Evolutionary conservation across 1,140 invertebrate genomes (phyloP).

Genomic region (Eufriesea mexicana): DNA sequence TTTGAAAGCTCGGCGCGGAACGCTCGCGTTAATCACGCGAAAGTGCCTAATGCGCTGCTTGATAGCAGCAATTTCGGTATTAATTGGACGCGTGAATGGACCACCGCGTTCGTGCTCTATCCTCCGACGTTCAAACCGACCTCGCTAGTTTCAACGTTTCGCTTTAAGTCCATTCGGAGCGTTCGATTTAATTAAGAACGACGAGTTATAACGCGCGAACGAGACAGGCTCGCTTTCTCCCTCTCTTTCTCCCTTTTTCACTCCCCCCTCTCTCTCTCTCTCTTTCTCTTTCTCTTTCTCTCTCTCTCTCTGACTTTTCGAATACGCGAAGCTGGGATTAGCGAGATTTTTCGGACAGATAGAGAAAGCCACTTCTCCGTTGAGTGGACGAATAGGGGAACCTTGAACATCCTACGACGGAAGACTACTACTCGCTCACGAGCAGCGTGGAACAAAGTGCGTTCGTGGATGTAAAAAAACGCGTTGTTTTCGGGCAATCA

Average conservation of each 20-base stretch:
- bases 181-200: not conserved
- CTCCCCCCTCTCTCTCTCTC: too few relatives aligned
- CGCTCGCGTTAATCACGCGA: constrained; percentile 37
- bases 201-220: not conserved
- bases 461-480: constrained; percentile 60
- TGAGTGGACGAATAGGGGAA: not conserved
- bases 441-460: constrained; percentile 56
- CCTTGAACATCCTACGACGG: constrained; percentile 35
- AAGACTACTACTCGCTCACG: constrained; percentile 10
- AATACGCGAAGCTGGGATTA: too few relatives aligned
- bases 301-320: too few relatives aligned
- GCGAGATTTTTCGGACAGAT: not conserved
- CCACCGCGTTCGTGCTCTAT: not conserved
- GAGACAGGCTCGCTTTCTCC: not conserved
- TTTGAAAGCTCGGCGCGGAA: constrained; percentile 11
- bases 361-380: not conserved
- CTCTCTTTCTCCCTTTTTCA: too few relatives aligned
- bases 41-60: constrained; percentile 36
- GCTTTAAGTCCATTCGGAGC: not conserved
- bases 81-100: constrained; percentile 50
- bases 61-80: constrained; percentile 43
- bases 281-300: too few relatives aligned
- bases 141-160: not conserved
- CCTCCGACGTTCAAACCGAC: not conserved
- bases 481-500: constrained; percentile 80